Evolutionary conservation across 2,113 vertebrate genomes (phyloP), one percentile per base, ranked within the genome.

Genomic region (Grammomys surdaster): DNA sequence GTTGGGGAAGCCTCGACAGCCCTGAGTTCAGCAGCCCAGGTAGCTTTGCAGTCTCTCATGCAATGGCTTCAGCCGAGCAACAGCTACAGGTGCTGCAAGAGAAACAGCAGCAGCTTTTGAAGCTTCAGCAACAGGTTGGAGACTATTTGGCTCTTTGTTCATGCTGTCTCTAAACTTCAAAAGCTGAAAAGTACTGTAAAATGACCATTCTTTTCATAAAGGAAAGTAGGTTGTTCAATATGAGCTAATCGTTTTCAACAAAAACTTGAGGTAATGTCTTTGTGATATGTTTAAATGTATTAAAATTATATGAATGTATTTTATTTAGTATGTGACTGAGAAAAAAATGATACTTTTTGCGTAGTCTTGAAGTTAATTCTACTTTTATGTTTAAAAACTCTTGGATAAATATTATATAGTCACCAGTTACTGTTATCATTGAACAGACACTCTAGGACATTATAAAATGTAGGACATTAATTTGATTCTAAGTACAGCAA

Each of bases 11-110:
- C 99, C 67, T 99, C 99, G 28, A 99, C 99, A 75, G 99, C 99
- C 92, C 99, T 99, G 98, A 99, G 99, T 98, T 99, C 99, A 82
- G 99, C 99, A 92, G 99, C 99, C 77, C 99, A 99, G 99, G 99
- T 99, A 98, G 99, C 99, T 88, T 99, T 99, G 96, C 99, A 99
- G 98, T 99, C 99, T 63, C 99, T 97, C 99, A 99, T 97, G 99
- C 99, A 98, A 99, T 99, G 99, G 99, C 99, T 97, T 99, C 99
- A 96, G 99, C 99, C 16, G 99, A 99, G 98, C 99, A 99, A 98
- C 99, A 99, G 99, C 99, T 99, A 85, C 99, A 99, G 98, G 99
- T 99, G 97, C 99, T 99, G 98, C 99, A 99, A 99, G 99, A 99
- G 99, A 99, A 99, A 98, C 99, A 99, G 98, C 99, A 99, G 99